Conservation (phyloP, 2,888 invertebrate species). For the Philereme transversata region DNA sequence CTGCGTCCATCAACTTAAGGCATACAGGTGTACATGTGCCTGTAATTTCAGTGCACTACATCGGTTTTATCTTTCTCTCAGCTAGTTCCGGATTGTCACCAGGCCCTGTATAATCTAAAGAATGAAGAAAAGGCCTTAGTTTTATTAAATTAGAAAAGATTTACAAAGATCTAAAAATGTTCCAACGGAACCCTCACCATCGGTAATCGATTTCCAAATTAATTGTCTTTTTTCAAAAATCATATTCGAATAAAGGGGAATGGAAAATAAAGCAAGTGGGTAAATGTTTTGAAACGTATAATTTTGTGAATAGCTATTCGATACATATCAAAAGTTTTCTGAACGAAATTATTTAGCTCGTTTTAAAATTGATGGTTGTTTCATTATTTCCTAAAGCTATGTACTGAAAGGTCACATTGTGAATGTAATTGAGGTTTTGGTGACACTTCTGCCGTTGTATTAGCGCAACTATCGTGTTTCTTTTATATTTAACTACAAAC, state of each 20-base stretch:
- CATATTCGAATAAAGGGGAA: slow-evolving; percentile 73
- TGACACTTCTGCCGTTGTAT: no score
- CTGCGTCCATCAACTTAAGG: no score
- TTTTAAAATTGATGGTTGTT: slow-evolving; percentile 33
- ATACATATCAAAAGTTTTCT: slow-evolving; percentile 76
- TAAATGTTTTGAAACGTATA: slow-evolving; percentile 72
- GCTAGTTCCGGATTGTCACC: no score
- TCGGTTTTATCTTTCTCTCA: no score
- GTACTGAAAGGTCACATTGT: not conserved
- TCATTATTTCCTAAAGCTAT: slow-evolving; percentile 10
- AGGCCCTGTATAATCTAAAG: no score
- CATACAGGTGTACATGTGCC: no score
- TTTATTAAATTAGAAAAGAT: no score
- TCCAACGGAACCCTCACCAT: slow-evolving; percentile 46
- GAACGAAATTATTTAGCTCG: slow-evolving; percentile 59
- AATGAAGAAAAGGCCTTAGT: no score
- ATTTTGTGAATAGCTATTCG: slow-evolving; percentile 80
- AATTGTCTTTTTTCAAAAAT: slow-evolving; percentile 65
- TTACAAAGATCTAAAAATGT: not conserved
- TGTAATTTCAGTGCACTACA: no score
- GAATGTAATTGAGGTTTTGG: no score
- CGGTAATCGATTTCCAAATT: slow-evolving; percentile 37
- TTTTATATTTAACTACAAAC: no score
- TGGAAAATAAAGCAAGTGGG: slow-evolving; percentile 74
- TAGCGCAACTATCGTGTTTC: no score